phyloP scores from a whole-genome alignment of 2,888 invertebrate genomes.

The Drosophila ezoana region DNA sequence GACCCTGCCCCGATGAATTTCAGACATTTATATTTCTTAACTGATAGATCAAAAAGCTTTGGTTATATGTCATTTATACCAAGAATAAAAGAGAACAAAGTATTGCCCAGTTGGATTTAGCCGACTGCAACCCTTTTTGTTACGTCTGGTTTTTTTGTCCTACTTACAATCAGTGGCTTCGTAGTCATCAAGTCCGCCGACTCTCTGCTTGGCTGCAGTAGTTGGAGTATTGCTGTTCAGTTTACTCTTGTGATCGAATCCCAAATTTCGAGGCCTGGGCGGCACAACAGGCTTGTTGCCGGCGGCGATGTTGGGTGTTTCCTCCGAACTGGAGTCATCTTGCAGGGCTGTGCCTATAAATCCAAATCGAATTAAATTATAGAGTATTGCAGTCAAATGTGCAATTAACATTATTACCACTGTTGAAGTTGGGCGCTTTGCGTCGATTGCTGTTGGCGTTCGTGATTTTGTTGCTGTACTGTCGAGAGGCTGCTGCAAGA shows the following conservation, averaged over 20 bases:
- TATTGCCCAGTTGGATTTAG: too few relatives aligned
- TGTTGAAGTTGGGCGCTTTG: constrained; percentile 88
- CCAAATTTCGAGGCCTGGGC: constrained; percentile 88
- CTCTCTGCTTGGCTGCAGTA: constrained; percentile 60
- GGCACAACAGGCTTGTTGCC: constrained; percentile 87
- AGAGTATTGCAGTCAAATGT: too few relatives aligned
- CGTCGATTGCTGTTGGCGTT: constrained; percentile 86
- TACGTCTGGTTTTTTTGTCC: too few relatives aligned
- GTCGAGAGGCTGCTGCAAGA: constrained; percentile 79
- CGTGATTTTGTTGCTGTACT: constrained; percentile 81
- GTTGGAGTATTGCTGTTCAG: constrained; percentile 73
- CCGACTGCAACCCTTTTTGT: not conserved
- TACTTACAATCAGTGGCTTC: constrained; percentile 82
- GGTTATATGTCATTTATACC: too few relatives aligned
- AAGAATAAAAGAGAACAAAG: too few relatives aligned
- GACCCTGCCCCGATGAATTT: too few relatives aligned
- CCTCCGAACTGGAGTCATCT: constrained; percentile 94
- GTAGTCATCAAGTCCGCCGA: constrained; percentile 74
- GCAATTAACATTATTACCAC: constrained; percentile 85
- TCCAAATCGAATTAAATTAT: not conserved
- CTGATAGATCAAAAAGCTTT: too few relatives aligned
- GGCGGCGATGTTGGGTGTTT: constrained; percentile 84
- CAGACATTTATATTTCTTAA: too few relatives aligned
- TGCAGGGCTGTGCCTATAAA: constrained; percentile 83
- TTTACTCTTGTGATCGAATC: constrained; percentile 87